Percentiles rank a stretch among this genome's conserved stretches.
phyloP scores from a whole-genome alignment of 2,888 invertebrate genomes.

The Hemicrepidius hirtus region DNA sequence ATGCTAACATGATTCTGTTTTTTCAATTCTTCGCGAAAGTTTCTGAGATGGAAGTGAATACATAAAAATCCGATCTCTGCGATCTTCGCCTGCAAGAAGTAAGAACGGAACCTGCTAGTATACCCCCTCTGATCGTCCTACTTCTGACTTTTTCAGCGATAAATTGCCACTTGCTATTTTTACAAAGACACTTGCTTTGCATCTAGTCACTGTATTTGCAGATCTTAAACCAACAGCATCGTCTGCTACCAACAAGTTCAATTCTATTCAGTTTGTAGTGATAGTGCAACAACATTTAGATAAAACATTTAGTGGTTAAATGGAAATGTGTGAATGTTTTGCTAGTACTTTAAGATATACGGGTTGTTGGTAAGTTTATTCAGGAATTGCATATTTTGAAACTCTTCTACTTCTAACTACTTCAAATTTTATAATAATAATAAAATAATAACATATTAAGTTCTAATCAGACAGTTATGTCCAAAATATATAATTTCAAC shows the following conservation, averaged over 20 bases:
- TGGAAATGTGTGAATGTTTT: constrained; percentile 47
- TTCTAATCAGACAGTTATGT: too few species aligned
- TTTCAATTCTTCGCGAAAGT: constrained; percentile 28
- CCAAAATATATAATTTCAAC: too few species aligned
- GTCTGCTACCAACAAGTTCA: background rate
- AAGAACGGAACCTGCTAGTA: constrained; percentile 54
- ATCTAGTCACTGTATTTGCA: constrained; percentile 42
- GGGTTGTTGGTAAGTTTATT: constrained; percentile 37
- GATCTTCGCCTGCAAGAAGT: constrained; percentile 32
- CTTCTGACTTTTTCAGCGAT: constrained; percentile 52
- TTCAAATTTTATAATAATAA: too few species aligned
- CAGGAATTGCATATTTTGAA: background rate
- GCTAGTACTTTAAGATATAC: constrained; percentile 36
- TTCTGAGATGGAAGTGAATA: constrained; percentile 25
- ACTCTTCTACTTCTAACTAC: too few species aligned
- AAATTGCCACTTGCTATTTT: constrained; percentile 49
- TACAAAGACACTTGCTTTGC: constrained; percentile 50
- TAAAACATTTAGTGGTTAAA: constrained; percentile 28
- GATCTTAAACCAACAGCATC: constrained; percentile 23
- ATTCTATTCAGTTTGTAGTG: constrained; percentile 4
- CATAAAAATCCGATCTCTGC: constrained; percentile 27
- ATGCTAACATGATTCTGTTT: background rate
- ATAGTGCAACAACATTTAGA: constrained; percentile 1
- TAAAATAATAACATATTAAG: too few species aligned
- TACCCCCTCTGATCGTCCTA: constrained; percentile 52